Conservation (phyloP, 2,113 vertebrate genomes). For the Actinemys pallida region DNA sequence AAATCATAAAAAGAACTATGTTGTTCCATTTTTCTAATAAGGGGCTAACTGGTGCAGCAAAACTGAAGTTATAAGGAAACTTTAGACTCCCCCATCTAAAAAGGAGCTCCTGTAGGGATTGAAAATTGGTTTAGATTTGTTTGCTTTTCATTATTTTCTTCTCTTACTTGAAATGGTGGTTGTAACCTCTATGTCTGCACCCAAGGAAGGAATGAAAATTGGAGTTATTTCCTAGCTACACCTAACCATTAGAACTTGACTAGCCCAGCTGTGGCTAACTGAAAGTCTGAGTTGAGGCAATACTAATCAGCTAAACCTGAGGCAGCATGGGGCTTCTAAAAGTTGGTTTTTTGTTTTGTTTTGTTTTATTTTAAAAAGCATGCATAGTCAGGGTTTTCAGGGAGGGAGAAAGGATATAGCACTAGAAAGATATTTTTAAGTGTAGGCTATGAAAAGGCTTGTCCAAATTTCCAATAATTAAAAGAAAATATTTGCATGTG, state of each 20-base stretch:
- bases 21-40: not conserved
- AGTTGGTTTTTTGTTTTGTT: not conserved
- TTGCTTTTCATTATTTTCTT: conserved; percentile 32
- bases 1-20: not conserved
- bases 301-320: conserved; percentile 21
- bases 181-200: not conserved
- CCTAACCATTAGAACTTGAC: not conserved
- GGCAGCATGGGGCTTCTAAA: conserved; percentile 34
- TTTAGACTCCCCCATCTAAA: not conserved
- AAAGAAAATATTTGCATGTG: conserved; percentile 19
- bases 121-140: not conserved
- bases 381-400: conserved; percentile 24
- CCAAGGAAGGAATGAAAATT: not conserved
- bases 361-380: not conserved
- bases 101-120: not conserved
- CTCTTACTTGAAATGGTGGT: not conserved
- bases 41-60: not conserved
- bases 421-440: not conserved
- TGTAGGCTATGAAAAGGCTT: not conserved
- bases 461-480: not conserved
- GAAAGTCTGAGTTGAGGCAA: conserved; percentile 14
- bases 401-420: not conserved
- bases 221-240: not conserved
- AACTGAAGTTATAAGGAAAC: not conserved
- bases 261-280: conserved; percentile 3